phyloP scores from a whole-genome alignment of 1,140 invertebrate genomes.

The Lordiphosa clarofinis region DNA sequence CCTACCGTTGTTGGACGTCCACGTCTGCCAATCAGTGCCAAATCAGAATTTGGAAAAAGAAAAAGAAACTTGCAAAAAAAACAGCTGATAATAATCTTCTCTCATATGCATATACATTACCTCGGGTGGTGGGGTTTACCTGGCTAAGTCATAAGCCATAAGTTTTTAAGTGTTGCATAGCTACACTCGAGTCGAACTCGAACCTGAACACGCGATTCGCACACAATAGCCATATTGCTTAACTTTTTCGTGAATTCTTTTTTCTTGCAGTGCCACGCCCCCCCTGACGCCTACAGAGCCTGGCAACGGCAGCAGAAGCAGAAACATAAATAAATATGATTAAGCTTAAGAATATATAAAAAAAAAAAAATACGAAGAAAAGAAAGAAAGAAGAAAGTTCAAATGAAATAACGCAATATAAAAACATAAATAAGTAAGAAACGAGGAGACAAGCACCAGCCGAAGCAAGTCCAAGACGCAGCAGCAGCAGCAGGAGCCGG shows the following conservation, averaged over 20 bases:
- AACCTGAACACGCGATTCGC: conserved; percentile 20
- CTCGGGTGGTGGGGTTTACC: no score
- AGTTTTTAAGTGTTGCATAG: conserved; percentile 51
- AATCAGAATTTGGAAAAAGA: no score
- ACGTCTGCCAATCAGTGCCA: no score
- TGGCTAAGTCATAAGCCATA: conserved; percentile 17
- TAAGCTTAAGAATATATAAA: conserved; percentile 78
- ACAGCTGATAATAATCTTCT: no score
- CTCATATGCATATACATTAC: no score
- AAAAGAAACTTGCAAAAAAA: no score
- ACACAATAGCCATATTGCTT: conserved; percentile 27
- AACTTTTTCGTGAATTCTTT: conserved; percentile 11
- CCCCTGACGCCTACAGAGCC: conserved; percentile 9
- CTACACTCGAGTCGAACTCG: conserved; percentile 11
- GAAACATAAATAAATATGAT: conserved; percentile 76
- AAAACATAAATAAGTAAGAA: conserved; percentile 68
- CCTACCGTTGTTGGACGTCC: no score
- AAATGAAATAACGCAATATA: conserved; percentile 77
- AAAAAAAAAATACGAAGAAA: conserved; percentile 51
- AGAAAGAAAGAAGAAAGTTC: conserved; percentile 45
- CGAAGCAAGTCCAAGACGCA: conserved; percentile 4
- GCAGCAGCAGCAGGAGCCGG: conserved; percentile 14
- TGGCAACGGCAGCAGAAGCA: conserved; percentile 25
- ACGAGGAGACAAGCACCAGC: conserved; percentile 21
- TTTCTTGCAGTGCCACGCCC: conserved; percentile 47